phyloP scores from a whole-genome alignment of 1,140 invertebrate species.

The Diuraphis noxia region DNA sequence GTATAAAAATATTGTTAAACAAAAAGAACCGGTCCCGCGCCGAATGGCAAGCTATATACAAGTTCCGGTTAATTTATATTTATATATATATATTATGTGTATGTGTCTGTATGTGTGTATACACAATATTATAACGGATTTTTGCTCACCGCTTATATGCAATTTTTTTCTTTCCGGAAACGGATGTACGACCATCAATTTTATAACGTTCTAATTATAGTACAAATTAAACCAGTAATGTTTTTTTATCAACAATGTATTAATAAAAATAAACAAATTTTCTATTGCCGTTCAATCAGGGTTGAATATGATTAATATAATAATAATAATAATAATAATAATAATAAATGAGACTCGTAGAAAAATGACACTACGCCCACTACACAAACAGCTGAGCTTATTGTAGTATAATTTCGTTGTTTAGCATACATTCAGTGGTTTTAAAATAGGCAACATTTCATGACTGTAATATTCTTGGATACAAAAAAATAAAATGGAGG shows the following conservation, averaged over 20 bases:
- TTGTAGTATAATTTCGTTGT: not conserved
- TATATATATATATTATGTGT: not conserved
- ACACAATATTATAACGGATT: slow-evolving; percentile 37
- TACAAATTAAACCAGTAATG: slow-evolving; percentile 12
- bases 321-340: too few species aligned
- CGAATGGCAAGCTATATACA: not conserved
- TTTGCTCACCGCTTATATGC: not conserved
- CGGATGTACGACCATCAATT: slow-evolving; percentile 43
- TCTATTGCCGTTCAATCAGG: not conserved
- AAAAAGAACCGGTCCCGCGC: slow-evolving; percentile 52
- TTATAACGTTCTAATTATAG: slow-evolving; percentile 35
- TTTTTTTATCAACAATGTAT: not conserved
- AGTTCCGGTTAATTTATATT: slow-evolving; percentile 47
- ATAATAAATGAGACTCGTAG: not conserved
- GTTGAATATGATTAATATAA: not conserved
- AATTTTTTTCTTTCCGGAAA: slow-evolving; percentile 47
- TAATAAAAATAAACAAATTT: not conserved
- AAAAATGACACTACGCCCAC: not conserved
- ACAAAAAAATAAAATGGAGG: not conserved
- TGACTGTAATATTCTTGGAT: not conserved
- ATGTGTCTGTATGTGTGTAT: not conserved
- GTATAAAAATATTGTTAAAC: slow-evolving; percentile 53
- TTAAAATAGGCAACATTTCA: not conserved
- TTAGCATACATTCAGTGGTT: not conserved
- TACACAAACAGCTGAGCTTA: not conserved